These are phyloP conservation scores for Phyllotis vaccarum DNA, from an alignment of 2,797 vertebrate genomes.

Conservation along the genomic window DNA sequence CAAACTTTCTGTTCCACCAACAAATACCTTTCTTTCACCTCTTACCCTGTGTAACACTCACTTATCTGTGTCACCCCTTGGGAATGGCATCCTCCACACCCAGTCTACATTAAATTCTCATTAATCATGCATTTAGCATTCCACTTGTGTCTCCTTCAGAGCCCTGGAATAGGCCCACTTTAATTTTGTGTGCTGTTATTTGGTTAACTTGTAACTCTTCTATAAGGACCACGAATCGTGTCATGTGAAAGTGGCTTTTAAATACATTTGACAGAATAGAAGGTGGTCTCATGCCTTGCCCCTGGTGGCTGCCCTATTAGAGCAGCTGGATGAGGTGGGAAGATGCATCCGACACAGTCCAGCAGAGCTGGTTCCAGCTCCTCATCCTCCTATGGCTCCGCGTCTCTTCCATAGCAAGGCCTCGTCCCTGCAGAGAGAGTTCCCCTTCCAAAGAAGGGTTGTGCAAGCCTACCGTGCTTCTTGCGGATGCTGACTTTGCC, in stretches of 20 bases:
- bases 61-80: background rate
- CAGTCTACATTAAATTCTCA: background rate
- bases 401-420: background rate
- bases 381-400: fast-evolving
- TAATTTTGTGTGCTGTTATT: background rate
- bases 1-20: background rate
- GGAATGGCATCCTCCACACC: background rate
- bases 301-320: background rate
- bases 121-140: background rate
- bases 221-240: background rate
- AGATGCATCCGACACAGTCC: background rate
- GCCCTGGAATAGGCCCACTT: background rate
- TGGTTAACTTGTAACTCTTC: background rate
- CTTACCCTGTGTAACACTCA: background rate
- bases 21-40: background rate
- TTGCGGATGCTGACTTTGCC: background rate
- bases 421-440: background rate
- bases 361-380: background rate
- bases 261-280: background rate
- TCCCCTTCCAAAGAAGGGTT: background rate
- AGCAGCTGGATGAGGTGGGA: background rate
- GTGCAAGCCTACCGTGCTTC: background rate
- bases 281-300: background rate
- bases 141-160: background rate
- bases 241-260: background rate